Percentiles rank a stretch among this genome's conserved stretches.
Conservation (phyloP, 2,113 vertebrate genomes). For the Astatotilapia flaviijosephi region DNA sequence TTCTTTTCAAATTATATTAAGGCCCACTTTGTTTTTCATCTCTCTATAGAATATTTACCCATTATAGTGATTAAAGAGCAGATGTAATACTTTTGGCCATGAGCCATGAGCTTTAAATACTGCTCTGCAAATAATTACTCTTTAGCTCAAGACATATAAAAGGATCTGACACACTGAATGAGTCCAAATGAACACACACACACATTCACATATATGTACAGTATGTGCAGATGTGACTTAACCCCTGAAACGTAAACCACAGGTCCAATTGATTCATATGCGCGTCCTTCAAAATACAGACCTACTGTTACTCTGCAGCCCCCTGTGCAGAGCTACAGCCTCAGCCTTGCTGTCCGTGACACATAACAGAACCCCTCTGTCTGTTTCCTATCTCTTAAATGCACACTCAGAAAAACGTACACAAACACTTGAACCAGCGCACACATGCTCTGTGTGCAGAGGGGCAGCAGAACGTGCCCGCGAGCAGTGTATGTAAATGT, state of each 20-base stretch:
- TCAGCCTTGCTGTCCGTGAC: neutral
- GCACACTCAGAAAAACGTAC: neutral
- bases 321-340: neutral
- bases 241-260: neutral
- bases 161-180: neutral
- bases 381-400: conserved; percentile 5
- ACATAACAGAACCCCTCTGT: neutral
- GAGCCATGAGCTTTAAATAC: neutral
- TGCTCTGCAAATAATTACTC: neutral
- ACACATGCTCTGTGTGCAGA: neutral
- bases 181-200: neutral
- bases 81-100: neutral
- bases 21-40: neutral
- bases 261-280: neutral
- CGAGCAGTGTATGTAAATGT: neutral
- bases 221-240: neutral
- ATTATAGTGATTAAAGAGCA: neutral
- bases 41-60: neutral
- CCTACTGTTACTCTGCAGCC: neutral
- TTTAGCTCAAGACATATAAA: neutral
- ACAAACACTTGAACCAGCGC: neutral
- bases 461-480: neutral
- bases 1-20: neutral
- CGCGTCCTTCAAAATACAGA: neutral
- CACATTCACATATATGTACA: neutral